Evolutionary conservation across 2,797 vertebrate genomes (phyloP).

Genomic region (Scolopax rusticola): DNA sequence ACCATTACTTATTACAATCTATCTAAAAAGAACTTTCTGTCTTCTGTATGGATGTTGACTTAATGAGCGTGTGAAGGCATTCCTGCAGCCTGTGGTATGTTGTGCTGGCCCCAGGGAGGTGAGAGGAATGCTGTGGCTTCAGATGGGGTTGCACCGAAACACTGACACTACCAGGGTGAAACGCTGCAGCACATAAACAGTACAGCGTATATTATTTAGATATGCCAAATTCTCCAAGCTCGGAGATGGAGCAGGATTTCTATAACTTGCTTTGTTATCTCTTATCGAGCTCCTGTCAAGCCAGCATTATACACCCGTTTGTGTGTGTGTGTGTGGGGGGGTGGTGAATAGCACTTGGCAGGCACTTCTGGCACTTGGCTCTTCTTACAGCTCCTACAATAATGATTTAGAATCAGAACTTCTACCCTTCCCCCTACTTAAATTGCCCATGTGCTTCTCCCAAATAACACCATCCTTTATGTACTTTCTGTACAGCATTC

Average conservation of each 20-base stretch:
- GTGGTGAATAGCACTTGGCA: slow-evolving; percentile 46
- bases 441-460: not conserved
- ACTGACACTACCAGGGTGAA: not conserved
- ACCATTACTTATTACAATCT: not conserved
- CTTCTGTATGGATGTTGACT: not conserved
- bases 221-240: not conserved
- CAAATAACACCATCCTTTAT: not conserved
- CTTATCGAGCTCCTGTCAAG: not conserved
- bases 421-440: not conserved
- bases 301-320: not conserved
- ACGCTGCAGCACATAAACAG: not conserved
- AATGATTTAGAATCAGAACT: slow-evolving; percentile 8
- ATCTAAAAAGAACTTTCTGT: not conserved
- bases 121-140: not conserved
- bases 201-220: not conserved
- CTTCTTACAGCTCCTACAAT: not conserved
- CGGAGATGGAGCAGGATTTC: not conserved
- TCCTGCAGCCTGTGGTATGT: slow-evolving; percentile 9
- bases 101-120: not conserved
- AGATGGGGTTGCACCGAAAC: accelerated
- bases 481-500: not conserved
- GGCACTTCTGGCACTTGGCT: slow-evolving; percentile 14
- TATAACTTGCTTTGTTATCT: slow-evolving; percentile 25
- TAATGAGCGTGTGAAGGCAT: not conserved
- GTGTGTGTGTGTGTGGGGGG: no score